Percentiles rank a stretch among this genome's conserved stretches.
Conservation (phyloP, 1,140 invertebrate species). For the Tetramorium alpestre region DNA sequence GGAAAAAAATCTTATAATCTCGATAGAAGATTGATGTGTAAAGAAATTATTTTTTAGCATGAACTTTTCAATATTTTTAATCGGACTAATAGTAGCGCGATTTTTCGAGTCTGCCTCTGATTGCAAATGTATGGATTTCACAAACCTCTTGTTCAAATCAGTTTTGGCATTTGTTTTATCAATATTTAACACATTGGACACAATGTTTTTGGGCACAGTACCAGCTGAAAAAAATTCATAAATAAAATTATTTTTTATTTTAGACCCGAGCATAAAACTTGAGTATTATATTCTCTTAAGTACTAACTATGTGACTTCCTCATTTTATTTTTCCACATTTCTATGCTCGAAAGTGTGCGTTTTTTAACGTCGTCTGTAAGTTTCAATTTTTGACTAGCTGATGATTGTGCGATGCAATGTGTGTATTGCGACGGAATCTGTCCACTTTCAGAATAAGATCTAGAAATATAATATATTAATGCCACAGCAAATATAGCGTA, state of each 20-base stretch:
- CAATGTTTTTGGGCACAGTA: background rate
- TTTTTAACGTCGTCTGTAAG: slow-evolving; percentile 26
- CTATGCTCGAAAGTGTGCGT: slow-evolving; percentile 7
- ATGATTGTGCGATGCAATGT: background rate
- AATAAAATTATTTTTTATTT: background rate
- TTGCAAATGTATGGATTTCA: background rate
- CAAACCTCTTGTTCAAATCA: background rate
- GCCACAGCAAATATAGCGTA: background rate
- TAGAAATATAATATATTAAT: background rate
- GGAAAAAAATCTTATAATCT: background rate
- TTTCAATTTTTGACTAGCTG: background rate
- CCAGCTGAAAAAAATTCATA: slow-evolving; percentile 12
- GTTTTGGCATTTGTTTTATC: background rate
- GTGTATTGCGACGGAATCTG: background rate
- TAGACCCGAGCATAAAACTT: background rate
- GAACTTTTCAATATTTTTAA: background rate
- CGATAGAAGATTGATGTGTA: too few species aligned
- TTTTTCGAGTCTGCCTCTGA: background rate
- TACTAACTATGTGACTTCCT: slow-evolving; percentile 3
- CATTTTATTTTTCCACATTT: slow-evolving; percentile 36
- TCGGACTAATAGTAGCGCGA: background rate
- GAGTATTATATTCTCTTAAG: background rate
- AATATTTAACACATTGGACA: background rate
- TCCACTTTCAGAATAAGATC: slow-evolving; percentile 4
- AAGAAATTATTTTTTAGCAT: too few species aligned